Evolutionary conservation across 2,797 vertebrate species (phyloP), one percentile per base, ranked within the genome.

Genomic region (Dipus sagitta): DNA sequence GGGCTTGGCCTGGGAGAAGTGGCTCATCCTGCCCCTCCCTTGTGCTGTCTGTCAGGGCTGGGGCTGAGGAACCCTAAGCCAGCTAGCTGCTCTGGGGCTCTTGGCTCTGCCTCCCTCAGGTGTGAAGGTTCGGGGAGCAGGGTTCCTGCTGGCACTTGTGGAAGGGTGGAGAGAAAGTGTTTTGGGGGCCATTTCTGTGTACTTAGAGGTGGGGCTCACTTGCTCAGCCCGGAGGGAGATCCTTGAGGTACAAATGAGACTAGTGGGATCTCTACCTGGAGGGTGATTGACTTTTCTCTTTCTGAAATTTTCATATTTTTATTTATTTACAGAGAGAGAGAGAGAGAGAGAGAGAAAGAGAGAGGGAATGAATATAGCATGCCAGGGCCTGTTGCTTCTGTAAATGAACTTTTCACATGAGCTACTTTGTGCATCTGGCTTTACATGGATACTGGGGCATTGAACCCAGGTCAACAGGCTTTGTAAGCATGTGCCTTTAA

Each of bases 61-160:
- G 75, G 17, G 26, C 9, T 74, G 62, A 17, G 14, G 68, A 70
- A 11, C 15, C 12, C 10, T 1, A 0, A 65, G 67, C 6, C 11
- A 76, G 21, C 84, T 62, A 26, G 52, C 54, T 60, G 58, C 52
- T 24, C 4, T 20, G 28, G 14, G 18, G 5, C 6, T 23, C 6
- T 12, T 58, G 68, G 23, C 72, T 71, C 64, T 78, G 42, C 5
- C 28, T 20, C 34, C 54, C 81, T 38, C 21, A 6, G n/a, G 24
- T 70, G 18, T 54, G 47, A 68, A 60, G 72, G 90, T 77, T 90
- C 93, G 60, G 52, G 42, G 24, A 76, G 64, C 15, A 28, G 47
- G 70, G 52, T 0, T 1, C 28, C 21, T 54, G 42, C 42, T 0
- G 0, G 74, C 4, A 15, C 52, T 34, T 15, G 52, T 0, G 21